Percentiles rank a stretch among this genome's conserved stretches.
phyloP scores from a whole-genome alignment of 2,797 vertebrate species.

The Gymnodraco acuticeps region DNA sequence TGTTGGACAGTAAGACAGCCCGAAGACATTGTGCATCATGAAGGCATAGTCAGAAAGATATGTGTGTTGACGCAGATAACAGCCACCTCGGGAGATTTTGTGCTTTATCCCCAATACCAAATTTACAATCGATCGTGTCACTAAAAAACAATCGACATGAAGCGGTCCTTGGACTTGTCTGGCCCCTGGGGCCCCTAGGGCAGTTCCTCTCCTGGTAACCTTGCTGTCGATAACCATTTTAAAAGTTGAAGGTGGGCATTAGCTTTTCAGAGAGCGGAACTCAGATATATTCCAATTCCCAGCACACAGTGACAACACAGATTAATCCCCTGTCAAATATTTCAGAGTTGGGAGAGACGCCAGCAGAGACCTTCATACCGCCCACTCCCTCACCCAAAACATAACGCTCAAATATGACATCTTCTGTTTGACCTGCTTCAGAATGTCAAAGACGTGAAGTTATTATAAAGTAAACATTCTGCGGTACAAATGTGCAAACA shows the following conservation, averaged over 20 bases:
- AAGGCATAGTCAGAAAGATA: too few relatives aligned
- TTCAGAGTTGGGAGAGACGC: conserved; percentile 38
- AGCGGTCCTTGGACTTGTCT: neutral
- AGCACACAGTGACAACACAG: conserved; percentile 16
- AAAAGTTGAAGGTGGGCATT: conserved; percentile 5
- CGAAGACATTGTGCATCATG: too few relatives aligned
- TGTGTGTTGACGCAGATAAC: neutral
- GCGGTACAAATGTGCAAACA: conserved; percentile 35
- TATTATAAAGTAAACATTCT: conserved; percentile 45
- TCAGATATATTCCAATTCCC: conserved; percentile 19
- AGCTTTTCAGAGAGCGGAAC: conserved; percentile 12
- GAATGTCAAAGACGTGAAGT: conserved; percentile 70
- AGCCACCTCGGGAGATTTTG: neutral
- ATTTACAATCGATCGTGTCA: neutral
- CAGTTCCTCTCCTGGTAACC: too few relatives aligned
- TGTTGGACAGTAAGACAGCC: too few relatives aligned
- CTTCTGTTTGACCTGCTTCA: conserved; percentile 48
- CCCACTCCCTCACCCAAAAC: conserved; percentile 39
- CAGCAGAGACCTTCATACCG: conserved; percentile 48
- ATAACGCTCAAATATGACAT: conserved; percentile 59
- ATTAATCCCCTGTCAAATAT: conserved; percentile 46
- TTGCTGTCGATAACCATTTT: neutral
- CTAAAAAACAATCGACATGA: neutral
- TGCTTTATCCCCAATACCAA: neutral
- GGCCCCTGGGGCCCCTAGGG: too few relatives aligned